These are phyloP conservation scores for Dicrostonyx torquatus DNA, from an alignment of 2,797 vertebrate species.

Conservation along the genomic window DNA sequence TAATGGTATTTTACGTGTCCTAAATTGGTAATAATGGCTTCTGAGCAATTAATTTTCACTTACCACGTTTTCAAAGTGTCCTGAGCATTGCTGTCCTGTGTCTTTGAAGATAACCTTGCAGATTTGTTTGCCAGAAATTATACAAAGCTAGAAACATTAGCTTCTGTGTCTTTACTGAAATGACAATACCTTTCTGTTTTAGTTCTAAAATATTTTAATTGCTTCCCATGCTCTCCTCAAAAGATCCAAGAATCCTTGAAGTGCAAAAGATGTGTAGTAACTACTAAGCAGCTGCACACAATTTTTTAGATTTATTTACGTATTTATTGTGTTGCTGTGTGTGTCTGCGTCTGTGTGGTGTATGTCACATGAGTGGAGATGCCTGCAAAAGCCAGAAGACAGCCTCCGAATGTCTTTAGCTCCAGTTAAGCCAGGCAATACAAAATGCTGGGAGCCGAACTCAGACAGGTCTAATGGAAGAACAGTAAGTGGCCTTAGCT, in stretches of 20 bases:
- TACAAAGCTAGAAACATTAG: not conserved
- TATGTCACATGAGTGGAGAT: not conserved
- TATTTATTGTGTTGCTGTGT: not conserved
- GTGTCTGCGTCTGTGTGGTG: not conserved
- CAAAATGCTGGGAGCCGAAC: not conserved
- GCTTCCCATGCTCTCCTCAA: not conserved
- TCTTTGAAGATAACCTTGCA: not conserved
- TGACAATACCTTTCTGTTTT: not conserved
- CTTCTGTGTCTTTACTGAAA: not conserved
- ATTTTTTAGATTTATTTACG: not conserved
- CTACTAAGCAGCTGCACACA: not conserved
- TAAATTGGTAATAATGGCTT: constrained; percentile 50
- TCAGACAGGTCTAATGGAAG: not conserved
- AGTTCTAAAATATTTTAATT: constrained; percentile 8
- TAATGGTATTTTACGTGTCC: constrained; percentile 44
- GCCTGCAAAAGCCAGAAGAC: not conserved
- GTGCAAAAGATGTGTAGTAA: not conserved
- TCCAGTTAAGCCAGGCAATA: not conserved
- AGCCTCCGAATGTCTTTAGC: not conserved
- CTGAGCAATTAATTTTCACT: constrained; percentile 65
- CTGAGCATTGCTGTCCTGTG: not conserved
- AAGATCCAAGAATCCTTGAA: not conserved
- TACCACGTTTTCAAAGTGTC: not conserved
- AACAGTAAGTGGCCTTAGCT: too few relatives aligned
- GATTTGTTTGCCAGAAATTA: not conserved